Evolutionary conservation across 2,888 invertebrate genomes (phyloP).

Genomic region (Leptinotarsa rubiginosa): DNA sequence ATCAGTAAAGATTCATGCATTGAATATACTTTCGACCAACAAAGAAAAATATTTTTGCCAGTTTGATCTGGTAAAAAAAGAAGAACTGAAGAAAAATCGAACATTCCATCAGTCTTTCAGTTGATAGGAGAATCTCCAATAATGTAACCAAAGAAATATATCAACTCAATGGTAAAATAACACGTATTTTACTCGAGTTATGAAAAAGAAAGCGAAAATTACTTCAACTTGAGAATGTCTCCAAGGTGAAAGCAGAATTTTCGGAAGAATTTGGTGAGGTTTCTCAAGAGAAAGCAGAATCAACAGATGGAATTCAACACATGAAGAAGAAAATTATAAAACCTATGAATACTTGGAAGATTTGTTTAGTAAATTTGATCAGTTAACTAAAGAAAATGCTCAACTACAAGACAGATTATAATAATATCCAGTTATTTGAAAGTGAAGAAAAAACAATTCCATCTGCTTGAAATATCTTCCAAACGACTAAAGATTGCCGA

Average conservation of each 20-base stretch:
- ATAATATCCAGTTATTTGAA: conserved; percentile 32
- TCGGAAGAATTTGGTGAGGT: conserved; percentile 41
- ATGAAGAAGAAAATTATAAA: conserved; percentile 34
- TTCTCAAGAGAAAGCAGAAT: conserved; percentile 38
- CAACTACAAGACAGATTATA: conserved; percentile 24
- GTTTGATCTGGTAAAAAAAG: conserved; percentile 16
- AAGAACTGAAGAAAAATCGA: conserved; percentile 42
- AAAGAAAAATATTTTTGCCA: conserved; percentile 25
- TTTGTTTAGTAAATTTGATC: conserved; percentile 28
- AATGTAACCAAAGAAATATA: background rate
- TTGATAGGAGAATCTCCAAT: conserved; percentile 29
- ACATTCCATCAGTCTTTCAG: conserved; percentile 21
- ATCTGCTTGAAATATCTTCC: conserved; percentile 30
- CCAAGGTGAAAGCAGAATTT: conserved; percentile 40
- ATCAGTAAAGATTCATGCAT: conserved; percentile 21
- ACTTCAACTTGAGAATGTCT: conserved; percentile 39
- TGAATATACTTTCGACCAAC: conserved; percentile 30
- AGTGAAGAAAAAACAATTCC: conserved; percentile 32
- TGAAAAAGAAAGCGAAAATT: conserved; percentile 37
- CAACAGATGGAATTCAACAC: conserved; percentile 30
- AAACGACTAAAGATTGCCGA: conserved; percentile 32
- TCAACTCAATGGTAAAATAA: background rate
- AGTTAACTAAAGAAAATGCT: conserved; percentile 32
- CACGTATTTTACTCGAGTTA: conserved; percentile 16
- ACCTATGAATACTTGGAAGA: conserved; percentile 35